Evolutionary conservation across 2,113 vertebrate genomes (phyloP), one percentile per base, ranked within the genome.

Genomic region (Haemorhous mexicanus): DNA sequence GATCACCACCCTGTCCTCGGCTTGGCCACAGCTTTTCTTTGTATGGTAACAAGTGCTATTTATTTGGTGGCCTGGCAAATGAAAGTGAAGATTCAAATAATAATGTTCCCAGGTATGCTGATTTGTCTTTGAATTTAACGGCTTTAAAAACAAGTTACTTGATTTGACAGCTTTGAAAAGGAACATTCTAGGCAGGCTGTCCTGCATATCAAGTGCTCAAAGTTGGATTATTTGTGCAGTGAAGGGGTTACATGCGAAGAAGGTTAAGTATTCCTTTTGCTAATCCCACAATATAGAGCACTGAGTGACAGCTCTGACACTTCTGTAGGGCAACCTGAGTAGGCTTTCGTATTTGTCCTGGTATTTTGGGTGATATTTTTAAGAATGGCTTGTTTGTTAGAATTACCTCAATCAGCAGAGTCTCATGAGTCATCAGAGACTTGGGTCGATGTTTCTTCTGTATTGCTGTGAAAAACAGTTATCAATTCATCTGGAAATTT

Each of bases 21-120:
- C 98, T 99, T 73, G 99, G 99, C 53, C 99, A 99, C 96, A 99
- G 98, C 95, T 99, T 99, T 96, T 98, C 98, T 92, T 97, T 99
- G 23, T 98, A 99, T 88, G 98, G 98, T 88, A 99, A 98, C 97
- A 99, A 99, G 96, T 99, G 99, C 96, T 99, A 98, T 93, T 98
- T 99, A 78, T 99, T 99, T 96, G 98, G 98, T 94, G 98, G 99
- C 82, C 95, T 99, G 84, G 99, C 99, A 73, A 99, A 99, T 96
- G 99, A 99, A 96, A 99, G 99, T 87, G 99, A 99, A 95, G 99
- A 99, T 97, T 98, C 98, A 84, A 99, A 99, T 67, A 98, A 99
- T 91, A 99, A 99, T 2, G 95, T 99, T 78, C 99, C 98, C 91
- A 98, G 99, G 99, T 99, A 98, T 68, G 96, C 61, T 61, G 14